These are phyloP conservation scores for Anoplolepis gracilipes DNA, from an alignment of 1,140 invertebrate genomes.

Conservation along the genomic window DNA sequence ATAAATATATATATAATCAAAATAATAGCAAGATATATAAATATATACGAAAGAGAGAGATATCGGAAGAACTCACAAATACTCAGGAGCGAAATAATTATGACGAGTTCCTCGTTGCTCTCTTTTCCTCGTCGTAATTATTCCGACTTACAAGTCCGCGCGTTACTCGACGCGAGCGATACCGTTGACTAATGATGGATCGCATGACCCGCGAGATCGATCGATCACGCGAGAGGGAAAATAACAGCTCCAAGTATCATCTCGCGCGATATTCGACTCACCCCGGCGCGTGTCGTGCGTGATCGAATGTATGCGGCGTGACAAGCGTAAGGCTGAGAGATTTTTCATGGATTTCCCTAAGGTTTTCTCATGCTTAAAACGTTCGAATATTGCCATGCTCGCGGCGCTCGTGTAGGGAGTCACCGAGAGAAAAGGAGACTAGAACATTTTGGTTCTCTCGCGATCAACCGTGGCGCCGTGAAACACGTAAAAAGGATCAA, in stretches of 20 bases:
- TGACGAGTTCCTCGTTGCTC: not conserved
- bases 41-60: too few relatives aligned
- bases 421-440: conserved; percentile 29
- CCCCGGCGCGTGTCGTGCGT: conserved; percentile 22
- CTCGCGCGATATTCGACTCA: conserved; percentile 27
- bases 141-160: not conserved
- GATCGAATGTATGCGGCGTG: conserved; percentile 59
- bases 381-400: conserved; percentile 75
- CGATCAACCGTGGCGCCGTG: conserved; percentile 70
- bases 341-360: conserved; percentile 72
- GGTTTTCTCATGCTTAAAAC: conserved; percentile 83
- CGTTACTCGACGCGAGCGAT: not conserved
- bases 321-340: conserved; percentile 62
- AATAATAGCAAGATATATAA: not conserved
- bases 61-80: not conserved
- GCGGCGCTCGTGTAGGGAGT: conserved; percentile 49
- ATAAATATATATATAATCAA: not conserved
- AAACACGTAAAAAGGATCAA: conserved; percentile 55
- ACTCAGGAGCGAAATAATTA: conserved; percentile 7
- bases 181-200: conserved; percentile 24
- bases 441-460: conserved; percentile 70
- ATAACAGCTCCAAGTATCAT: too few relatives aligned
- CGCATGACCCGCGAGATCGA: conserved; percentile 8
- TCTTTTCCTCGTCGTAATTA: conserved; percentile 15
- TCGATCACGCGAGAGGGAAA: conserved; percentile 23